Conservation (phyloP, 1,140 invertebrate genomes). For the Sycophaga agraensis region DNA sequence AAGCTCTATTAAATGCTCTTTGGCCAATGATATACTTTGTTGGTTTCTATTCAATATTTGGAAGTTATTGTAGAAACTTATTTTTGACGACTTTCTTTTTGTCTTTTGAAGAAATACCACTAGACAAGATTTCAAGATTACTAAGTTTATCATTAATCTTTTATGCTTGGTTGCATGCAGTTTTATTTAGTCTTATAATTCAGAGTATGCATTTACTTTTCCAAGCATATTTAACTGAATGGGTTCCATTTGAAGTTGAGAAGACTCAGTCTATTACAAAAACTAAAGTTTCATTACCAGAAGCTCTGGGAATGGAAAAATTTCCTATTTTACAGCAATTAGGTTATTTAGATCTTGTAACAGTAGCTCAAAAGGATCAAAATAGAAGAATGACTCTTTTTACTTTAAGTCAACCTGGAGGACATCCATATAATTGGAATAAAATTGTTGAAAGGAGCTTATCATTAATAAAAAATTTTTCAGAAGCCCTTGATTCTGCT, state of each 20-base stretch:
- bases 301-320: conserved; percentile 61
- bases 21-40: conserved; percentile 65
- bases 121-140: conserved; percentile 59
- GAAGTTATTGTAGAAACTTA: conserved; percentile 47
- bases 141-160: conserved; percentile 61
- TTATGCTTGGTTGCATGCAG: conserved; percentile 68
- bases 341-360: conserved; percentile 69
- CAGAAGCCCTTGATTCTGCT: conserved; percentile 59
- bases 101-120: conserved; percentile 53
- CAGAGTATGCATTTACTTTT: conserved; percentile 70
- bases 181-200: conserved; percentile 68
- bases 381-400: conserved; percentile 65
- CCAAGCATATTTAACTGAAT: conserved; percentile 69
- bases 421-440: conserved; percentile 80
- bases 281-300: conserved; percentile 53
- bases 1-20: conserved; percentile 61
- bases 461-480: conserved; percentile 63
- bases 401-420: conserved; percentile 72
- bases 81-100: conserved; percentile 34
- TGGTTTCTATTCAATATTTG: conserved; percentile 62
- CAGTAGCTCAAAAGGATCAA: conserved; percentile 62
- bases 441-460: conserved; percentile 65
- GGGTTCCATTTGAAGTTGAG: conserved; percentile 59
- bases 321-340: conserved; percentile 70
- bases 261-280: conserved; percentile 31